Base-by-base conservation (phyloP, 2,888 invertebrate species). In the Nymphalis polychloros region DNA sequence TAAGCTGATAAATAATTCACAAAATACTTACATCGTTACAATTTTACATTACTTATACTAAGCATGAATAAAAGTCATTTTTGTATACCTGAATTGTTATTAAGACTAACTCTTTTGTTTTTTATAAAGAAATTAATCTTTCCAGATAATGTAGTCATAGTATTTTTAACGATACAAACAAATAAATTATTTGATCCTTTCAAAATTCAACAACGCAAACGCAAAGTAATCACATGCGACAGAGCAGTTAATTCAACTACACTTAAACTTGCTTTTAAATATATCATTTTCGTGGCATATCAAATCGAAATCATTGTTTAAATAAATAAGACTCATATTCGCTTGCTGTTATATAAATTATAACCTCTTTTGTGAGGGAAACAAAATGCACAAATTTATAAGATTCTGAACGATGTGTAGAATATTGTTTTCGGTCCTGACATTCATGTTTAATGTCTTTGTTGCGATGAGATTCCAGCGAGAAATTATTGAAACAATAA, bases 391-490 rank as follows among this genome's bases (percentile, higher is more conserved):
- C 81, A 87, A 82, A 89, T 90, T 89, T 89, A 89, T 87, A 87
- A 79, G 82, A 83, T 84, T 78, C 74, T 79, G 80, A 81, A 84
- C 81, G 84, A 86, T 84, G 87, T 84, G 84, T 84, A 84, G 86
- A 87, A 89, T 87, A 88, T 87, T 86, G 88, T 87, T 84, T 83
- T 86, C 83, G 79, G 82, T 83, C 84, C 79, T 82, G 86, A 88
- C 85, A 82, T 78, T 80, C 78, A 77, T 84, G 85, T 84, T 85
- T 88, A 88, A 89, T 88, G 90, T 90, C 90, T 90, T 86, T 87
- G 87, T 90, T 89, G 77, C 82, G 82, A 82, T 82, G 81, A 79
- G 79, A 84, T 81, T 83, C 83, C 78, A 65, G 77, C 72, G 75
- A 76, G 78, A 69, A 86, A 78, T 84, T 86, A 85, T 81, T 79